These are phyloP conservation scores for Zygothrica quintamaculata DNA, from an alignment of 2,888 invertebrate genomes.

Conservation along the genomic window DNA sequence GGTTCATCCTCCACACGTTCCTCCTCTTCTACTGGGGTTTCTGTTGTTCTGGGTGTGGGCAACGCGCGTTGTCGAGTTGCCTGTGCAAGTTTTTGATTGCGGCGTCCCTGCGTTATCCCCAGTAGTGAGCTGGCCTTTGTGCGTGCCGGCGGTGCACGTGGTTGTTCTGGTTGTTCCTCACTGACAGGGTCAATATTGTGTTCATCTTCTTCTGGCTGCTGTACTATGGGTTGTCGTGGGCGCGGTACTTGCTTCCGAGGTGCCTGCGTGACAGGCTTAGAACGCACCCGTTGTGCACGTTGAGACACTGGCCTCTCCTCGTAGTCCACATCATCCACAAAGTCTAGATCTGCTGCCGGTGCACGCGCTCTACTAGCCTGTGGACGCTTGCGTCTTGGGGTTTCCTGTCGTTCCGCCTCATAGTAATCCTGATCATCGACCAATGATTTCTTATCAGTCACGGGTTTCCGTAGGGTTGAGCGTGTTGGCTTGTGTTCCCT, in stretches of 20 bases:
- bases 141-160: conserved; percentile 25
- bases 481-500: conserved; percentile 70
- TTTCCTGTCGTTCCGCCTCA: conserved; percentile 62
- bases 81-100: conserved; percentile 47
- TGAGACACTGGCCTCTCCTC: conserved; percentile 69
- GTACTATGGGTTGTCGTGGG: conserved; percentile 62
- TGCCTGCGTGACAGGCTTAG: conserved; percentile 27
- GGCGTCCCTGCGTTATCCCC: conserved; percentile 24
- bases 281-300: conserved; percentile 39
- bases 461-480: conserved; percentile 72
- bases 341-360: conserved; percentile 72
- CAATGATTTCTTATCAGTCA: conserved; percentile 67
- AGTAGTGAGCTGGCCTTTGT: conserved; percentile 35
- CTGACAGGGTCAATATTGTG: conserved; percentile 13
- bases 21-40: conserved; percentile 37
- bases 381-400: conserved; percentile 64
- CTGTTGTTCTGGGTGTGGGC: conserved; percentile 44
- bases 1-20: conserved; percentile 59
- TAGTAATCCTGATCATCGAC: conserved; percentile 69
- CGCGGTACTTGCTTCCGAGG: conserved; percentile 70
- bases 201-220: conserved; percentile 29
- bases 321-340: conserved; percentile 79
- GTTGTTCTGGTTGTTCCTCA: conserved; percentile 45
- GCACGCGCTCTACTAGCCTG: conserved; percentile 43
- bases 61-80: conserved; percentile 40